phyloP scores from a whole-genome alignment of 1,140 invertebrate genomes.

The Trichonephila clavipes region DNA sequence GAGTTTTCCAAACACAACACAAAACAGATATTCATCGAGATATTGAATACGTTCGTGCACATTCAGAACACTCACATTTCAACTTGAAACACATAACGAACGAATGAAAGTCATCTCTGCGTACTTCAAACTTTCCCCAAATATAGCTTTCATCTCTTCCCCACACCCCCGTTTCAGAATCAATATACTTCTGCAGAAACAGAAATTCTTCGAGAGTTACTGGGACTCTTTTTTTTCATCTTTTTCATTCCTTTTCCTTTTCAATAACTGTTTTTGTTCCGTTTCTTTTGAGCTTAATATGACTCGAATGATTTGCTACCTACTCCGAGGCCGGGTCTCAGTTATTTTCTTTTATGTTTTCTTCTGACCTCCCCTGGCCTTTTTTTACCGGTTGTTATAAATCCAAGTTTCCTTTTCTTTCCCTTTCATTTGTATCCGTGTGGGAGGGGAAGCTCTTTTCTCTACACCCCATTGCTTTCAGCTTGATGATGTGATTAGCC shows the following conservation, averaged over 20 bases:
- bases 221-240: not conserved
- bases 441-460: not conserved
- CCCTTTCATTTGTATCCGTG: constrained; percentile 23
- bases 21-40: not conserved
- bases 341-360: constrained; percentile 58
- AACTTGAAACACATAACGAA: not conserved
- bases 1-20: not conserved
- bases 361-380: constrained; percentile 3
- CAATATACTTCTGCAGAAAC: not conserved
- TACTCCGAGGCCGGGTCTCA: not conserved
- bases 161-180: not conserved
- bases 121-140: not conserved
- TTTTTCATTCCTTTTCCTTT: constrained; percentile 38
- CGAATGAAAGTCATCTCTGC: not conserved
- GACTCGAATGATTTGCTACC: constrained; percentile 58
- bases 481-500: constrained; percentile 51
- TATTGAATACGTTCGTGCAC: not conserved
- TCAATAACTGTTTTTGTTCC: constrained; percentile 69
- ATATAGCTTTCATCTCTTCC: constrained; percentile 12
- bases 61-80: not conserved
- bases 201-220: not conserved
- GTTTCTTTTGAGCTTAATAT: constrained; percentile 64
- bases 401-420: constrained; percentile 19
- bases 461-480: constrained; percentile 36
- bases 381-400: constrained; percentile 46